These are phyloP conservation scores for Scolopax rusticola DNA, from an alignment of 2,797 vertebrate genomes.

Conservation along the genomic window DNA sequence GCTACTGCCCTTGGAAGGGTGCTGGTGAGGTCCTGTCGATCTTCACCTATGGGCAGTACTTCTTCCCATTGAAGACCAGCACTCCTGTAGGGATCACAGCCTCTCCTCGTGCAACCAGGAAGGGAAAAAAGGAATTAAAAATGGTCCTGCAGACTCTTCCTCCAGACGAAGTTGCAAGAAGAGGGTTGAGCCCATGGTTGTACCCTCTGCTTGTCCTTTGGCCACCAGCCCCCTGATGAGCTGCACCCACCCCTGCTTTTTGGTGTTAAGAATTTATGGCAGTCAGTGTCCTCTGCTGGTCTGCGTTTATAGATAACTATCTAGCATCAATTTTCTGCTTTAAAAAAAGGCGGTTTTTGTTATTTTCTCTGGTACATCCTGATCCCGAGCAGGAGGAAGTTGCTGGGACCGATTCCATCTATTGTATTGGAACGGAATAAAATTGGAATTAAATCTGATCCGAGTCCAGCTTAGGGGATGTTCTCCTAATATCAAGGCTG, in stretches of 20 bases:
- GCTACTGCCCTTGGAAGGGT: neutral
- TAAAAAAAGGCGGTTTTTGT: neutral
- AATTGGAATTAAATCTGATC: neutral
- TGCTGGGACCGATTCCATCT: neutral
- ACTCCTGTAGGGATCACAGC: neutral
- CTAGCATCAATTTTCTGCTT: neutral
- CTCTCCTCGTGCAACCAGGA: neutral
- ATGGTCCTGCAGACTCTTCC: fast-evolving
- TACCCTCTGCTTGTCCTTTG: neutral
- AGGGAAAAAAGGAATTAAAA: neutral
- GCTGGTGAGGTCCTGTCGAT: fast-evolving
- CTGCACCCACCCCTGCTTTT: fast-evolving
- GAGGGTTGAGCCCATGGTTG: neutral
- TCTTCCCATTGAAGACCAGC: too few relatives aligned
- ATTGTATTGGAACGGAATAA: neutral
- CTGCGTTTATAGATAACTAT: neutral
- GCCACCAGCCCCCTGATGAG: neutral
- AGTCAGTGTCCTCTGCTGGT: neutral
- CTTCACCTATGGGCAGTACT: fast-evolving
- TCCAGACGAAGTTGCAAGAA: fast-evolving
- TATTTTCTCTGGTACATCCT: neutral
- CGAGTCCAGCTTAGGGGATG: neutral
- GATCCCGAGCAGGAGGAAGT: neutral
- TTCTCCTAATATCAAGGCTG: neutral
- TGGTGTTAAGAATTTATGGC: fast-evolving